A percentile compares a stretch with the other conserved stretches of the same genome.
phyloP scores from a whole-genome alignment of 1,140 invertebrate species.

The Drosophila chauvacae region DNA sequence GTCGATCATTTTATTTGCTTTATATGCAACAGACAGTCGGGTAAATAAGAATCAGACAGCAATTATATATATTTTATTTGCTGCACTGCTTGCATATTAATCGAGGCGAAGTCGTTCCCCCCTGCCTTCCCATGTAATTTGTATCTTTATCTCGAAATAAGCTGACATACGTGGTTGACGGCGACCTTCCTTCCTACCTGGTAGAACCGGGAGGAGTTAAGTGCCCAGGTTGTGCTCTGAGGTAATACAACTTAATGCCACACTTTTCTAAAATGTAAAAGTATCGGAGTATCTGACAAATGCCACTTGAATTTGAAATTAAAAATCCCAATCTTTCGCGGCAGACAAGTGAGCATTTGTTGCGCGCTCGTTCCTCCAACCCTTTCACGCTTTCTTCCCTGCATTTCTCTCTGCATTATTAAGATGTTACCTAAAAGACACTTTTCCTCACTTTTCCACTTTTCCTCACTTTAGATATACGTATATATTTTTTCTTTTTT shows the following conservation, averaged over 20 bases:
- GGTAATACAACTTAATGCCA: too few relatives aligned
- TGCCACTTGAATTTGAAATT: constrained; percentile 40
- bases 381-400: constrained; percentile 29
- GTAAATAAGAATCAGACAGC: constrained; percentile 47
- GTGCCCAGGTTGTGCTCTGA: constrained; percentile 5
- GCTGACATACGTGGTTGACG: constrained; percentile 51
- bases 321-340: constrained; percentile 32
- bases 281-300: constrained; percentile 35
- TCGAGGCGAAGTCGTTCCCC: constrained; percentile 48
- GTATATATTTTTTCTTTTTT: constrained; percentile 12
- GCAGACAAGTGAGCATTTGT: constrained; percentile 33
- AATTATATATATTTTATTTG: constrained; percentile 73
- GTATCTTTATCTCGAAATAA: constrained; percentile 49
- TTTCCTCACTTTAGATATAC: constrained; percentile 3
- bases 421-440: constrained; percentile 62
- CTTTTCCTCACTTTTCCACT: constrained; percentile 19
- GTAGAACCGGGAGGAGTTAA: constrained; percentile 17
- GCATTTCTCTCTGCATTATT: constrained; percentile 49
- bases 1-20: constrained; percentile 48
- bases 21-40: constrained; percentile 53
- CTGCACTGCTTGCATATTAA: constrained; percentile 73
- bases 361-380: not conserved
- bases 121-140: constrained; percentile 40
- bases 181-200: constrained; percentile 36
- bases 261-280: constrained; percentile 28